Evolutionary conservation across 2,113 vertebrate species (phyloP).

Genomic region (Collichthys lucidus): DNA sequence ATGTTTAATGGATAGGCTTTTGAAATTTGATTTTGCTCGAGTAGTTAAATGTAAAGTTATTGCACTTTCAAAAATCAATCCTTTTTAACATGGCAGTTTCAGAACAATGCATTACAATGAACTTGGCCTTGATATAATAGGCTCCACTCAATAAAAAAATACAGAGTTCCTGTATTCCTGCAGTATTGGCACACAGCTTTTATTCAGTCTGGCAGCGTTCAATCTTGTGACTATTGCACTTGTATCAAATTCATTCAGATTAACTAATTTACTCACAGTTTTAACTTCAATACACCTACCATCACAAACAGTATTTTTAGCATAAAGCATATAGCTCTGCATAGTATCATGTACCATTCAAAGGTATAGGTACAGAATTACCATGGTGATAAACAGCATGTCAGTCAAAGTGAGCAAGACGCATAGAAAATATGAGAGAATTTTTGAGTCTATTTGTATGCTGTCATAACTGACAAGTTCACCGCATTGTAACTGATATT

Average conservation of each 20-base stretch:
- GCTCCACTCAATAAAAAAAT: slow-evolving; percentile 25
- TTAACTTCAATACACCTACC: neutral
- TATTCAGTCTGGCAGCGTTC: neutral
- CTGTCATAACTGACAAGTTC: neutral
- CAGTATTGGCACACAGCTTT: neutral
- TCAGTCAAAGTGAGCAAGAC: neutral
- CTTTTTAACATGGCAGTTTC: slow-evolving; percentile 35
- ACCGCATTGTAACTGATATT: neutral
- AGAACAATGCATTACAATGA: slow-evolving; percentile 37
- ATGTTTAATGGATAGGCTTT: slow-evolving; percentile 26
- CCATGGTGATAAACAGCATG: neutral
- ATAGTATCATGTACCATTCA: neutral
- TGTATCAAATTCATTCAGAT: neutral
- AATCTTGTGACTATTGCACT: neutral
- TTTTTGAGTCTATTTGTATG: neutral
- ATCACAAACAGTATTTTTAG: neutral
- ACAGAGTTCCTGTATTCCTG: neutral
- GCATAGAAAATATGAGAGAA: neutral
- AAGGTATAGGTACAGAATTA: neutral
- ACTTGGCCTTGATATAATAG: slow-evolving; percentile 14
- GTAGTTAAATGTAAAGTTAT: slow-evolving; percentile 50
- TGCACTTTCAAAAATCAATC: slow-evolving; percentile 52
- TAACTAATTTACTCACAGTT: neutral
- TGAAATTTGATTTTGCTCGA: slow-evolving; percentile 41
- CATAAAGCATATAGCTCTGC: neutral